A percentile compares a stretch with the other conserved stretches of the same genome.
These are phyloP conservation scores for Tetraneura akinire DNA, from an alignment of 1,140 invertebrate genomes.

Conservation along the genomic window DNA sequence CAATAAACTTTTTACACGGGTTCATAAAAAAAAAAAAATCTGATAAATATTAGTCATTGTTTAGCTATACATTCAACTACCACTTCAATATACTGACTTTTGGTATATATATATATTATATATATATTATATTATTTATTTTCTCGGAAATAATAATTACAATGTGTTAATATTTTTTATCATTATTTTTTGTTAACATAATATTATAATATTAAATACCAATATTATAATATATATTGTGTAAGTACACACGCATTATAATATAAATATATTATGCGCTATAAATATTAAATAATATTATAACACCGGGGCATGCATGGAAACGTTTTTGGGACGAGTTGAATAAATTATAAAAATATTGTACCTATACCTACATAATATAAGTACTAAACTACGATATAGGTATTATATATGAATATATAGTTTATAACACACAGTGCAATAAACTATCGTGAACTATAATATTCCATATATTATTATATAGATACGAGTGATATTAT, in stretches of 20 bases:
- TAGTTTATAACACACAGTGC: too few species aligned
- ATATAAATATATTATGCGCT: neutral
- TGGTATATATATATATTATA: neutral
- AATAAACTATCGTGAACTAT: too few species aligned
- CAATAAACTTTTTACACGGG: slow-evolving; percentile 13
- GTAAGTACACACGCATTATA: neutral
- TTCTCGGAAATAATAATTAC: slow-evolving; percentile 33
- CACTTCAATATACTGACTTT: neutral
- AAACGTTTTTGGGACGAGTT: neutral
- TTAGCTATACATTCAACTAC: neutral
- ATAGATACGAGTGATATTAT: too few species aligned
- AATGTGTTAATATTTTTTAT: slow-evolving; percentile 32
- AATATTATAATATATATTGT: too few species aligned
- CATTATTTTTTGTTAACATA: slow-evolving; percentile 10
- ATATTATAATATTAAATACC: neutral
- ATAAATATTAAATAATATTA: too few species aligned
- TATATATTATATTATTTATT: neutral
- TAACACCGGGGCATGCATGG: too few species aligned
- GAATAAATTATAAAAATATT: neutral
- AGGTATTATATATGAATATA: too few species aligned
- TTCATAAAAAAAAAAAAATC: slow-evolving; percentile 36
- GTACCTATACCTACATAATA: too few species aligned
- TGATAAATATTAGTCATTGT: slow-evolving; percentile 47
- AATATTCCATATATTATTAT: too few species aligned
- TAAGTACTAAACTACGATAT: too few species aligned